Conservation (phyloP, 2,888 invertebrate genomes). For the Heliconius charithonia region DNA sequence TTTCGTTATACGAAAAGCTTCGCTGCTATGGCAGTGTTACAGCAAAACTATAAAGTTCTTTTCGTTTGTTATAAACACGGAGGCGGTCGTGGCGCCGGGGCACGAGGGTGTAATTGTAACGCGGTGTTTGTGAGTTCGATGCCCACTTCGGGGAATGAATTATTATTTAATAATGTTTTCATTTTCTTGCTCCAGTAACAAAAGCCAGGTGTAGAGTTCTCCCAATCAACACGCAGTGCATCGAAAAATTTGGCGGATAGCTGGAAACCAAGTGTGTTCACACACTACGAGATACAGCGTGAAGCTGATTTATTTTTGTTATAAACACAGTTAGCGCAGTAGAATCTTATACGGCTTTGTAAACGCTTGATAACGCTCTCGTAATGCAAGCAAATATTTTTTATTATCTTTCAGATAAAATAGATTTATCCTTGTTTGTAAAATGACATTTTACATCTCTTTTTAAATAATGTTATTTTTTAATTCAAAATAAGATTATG, state of each 20-base stretch:
- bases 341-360: not conserved
- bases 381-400: slow-evolving; percentile 19
- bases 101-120: too few relatives aligned
- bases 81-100: too few relatives aligned
- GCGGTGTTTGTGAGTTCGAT: too few relatives aligned
- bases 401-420: slow-evolving; percentile 23
- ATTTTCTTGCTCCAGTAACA: too few relatives aligned
- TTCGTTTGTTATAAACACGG: not conserved
- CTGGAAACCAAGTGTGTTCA: too few relatives aligned
- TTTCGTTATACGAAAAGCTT: slow-evolving; percentile 27
- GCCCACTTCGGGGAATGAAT: too few relatives aligned
- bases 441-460: not conserved
- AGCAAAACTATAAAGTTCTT: not conserved
- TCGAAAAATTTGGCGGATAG: too few relatives aligned
- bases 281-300: too few relatives aligned
- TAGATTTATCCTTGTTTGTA: slow-evolving; percentile 13
- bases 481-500: not conserved
- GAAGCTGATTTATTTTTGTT: too few relatives aligned
- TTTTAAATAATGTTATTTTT: not conserved
- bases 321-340: not conserved
- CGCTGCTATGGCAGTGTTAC: slow-evolving; percentile 5
- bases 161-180: too few relatives aligned
- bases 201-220: too few relatives aligned
- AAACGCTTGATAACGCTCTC: slow-evolving; percentile 15
- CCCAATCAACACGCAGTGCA: too few relatives aligned